These are phyloP conservation scores for Andrena haemorrhoa DNA, from an alignment of 2,888 invertebrate species.

Conservation along the genomic window DNA sequence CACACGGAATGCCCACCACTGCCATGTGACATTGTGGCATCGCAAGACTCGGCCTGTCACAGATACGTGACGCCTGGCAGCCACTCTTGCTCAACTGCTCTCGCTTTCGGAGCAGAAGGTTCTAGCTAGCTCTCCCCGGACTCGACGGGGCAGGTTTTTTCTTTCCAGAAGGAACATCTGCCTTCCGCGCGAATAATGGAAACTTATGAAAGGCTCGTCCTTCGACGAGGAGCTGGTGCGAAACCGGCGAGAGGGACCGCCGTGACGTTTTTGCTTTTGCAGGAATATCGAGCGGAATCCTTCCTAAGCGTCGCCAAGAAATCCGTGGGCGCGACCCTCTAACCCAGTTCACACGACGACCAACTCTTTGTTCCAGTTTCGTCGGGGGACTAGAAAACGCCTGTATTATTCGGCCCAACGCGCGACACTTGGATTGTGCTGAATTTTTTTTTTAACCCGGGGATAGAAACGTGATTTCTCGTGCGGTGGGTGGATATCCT, in stretches of 20 bases:
- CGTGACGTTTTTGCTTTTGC: conserved; percentile 36
- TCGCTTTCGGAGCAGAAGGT: background rate
- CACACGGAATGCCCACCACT: no score
- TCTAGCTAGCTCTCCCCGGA: background rate
- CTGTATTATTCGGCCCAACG: background rate
- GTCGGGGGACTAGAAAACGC: background rate
- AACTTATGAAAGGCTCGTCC: conserved; percentile 64
- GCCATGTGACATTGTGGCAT: no score
- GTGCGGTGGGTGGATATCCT: background rate
- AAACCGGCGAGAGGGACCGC: conserved; percentile 29
- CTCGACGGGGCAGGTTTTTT: conserved; percentile 54
- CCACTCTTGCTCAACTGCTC: background rate
- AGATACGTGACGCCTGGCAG: background rate
- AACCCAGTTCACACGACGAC: conserved; percentile 54
- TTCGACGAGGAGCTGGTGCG: conserved; percentile 40
- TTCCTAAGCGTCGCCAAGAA: conserved; percentile 23
- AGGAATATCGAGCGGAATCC: conserved; percentile 38
- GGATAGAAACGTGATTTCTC: background rate
- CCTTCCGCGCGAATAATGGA: conserved; percentile 62
- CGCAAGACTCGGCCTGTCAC: no score
- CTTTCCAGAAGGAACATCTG: conserved; percentile 57
- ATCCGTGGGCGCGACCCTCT: conserved; percentile 41
- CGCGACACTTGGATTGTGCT: conserved; percentile 1
- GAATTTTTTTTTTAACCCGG: background rate
- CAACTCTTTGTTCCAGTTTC: conserved; percentile 20